Base-by-base conservation (phyloP, 2,888 invertebrate genomes). In the Lycia hirtaria region DNA sequence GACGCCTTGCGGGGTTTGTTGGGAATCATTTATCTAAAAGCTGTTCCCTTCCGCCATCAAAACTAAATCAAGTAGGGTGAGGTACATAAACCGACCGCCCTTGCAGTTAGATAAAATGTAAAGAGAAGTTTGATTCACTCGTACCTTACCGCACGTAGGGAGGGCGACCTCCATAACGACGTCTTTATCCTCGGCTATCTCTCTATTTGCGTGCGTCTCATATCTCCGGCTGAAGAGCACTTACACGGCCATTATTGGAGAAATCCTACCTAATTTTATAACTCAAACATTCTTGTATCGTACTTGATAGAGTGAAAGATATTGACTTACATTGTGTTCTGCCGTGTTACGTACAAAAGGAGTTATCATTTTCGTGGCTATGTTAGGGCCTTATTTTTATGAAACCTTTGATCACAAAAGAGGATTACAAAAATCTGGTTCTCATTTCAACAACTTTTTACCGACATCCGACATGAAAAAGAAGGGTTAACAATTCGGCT, bases 1-100 rank as follows among this genome's bases (percentile, higher is more conserved):
- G 65, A 65, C 64, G 62, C 62, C 45, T 53, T 68, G 68, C 58
- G 62, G 69, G 73, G 69, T 72, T 67, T 74, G 71, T 74, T 78
- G 74, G 71, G 75, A 83, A 88, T 87, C 83, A 88, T 90, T 91
- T 91, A 90, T 87, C 85, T 90, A 81, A 89, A 85, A 89, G 87
- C 86, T 81, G 80, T 81, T 82, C 87, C 90, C 87, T 85, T 83
- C 83, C 80, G 84, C 87, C 83, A 91, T 91, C 89, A 91, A 89
- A 91, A 88, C 88, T 87, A 86, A 86, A 91, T 91, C 89, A 90
- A 89, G 85, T 80, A 86, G 86, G 89, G 87, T 78, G 83, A 83
- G 78, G 84, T 81, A 81, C 85, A 87, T 90, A 88, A 90, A 88
- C 83, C 85, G 77, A 84, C 90, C 90, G 79, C 88, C 90, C 89